Evolutionary conservation across 2,888 invertebrate species (phyloP), one percentile per base, ranked within the genome.

Genomic region (Pseudococcus jackbeardsleyi): DNA sequence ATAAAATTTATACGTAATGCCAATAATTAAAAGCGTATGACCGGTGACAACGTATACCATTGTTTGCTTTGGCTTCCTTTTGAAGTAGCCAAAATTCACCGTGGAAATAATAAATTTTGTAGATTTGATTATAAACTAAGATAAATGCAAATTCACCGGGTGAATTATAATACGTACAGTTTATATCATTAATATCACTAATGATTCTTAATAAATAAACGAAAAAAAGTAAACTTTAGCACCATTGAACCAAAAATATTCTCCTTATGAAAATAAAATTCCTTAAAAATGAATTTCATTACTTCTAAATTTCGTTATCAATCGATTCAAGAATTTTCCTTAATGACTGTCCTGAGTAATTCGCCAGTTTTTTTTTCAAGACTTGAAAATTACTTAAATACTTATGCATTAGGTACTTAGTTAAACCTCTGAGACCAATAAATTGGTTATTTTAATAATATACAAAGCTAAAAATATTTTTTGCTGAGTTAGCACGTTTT

Each of bases 111-210:
- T 33, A 33, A 33, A 33, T 33, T 15, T 6, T 26, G 9, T 19
- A 59, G 19, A 26, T 26, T 72, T 72, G 68, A 72, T 72, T 72
- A 72, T 33, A 42, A 79, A n/a, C 26, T 79, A 79, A 8, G 11
- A 42, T 79, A 79, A 79, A 79, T 79, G 79, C 79, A 79, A 79
- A 79, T 79, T 79, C 79, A 79, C 79, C 79, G 79, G 42, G 26
- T 33, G 26, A 33, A 33, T 33, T 33, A 33, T 33, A 33, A 33
- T 33, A 33, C 26, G 3, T 33, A 33, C 26, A 33, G 26, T 33
- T n/a, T 3, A n/a, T 8, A 79, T 72, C 6, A 59, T 4, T 64
- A 64, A 64, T 72, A 64, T 77, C 42, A 79, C 42, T 79, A 26
- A 33, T 42, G 15, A 42, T 46, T 42, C 42, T 79, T 79, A 42